These are phyloP conservation scores for Zophobas morio DNA, from an alignment of 1,140 invertebrate genomes.

Conservation along the genomic window DNA sequence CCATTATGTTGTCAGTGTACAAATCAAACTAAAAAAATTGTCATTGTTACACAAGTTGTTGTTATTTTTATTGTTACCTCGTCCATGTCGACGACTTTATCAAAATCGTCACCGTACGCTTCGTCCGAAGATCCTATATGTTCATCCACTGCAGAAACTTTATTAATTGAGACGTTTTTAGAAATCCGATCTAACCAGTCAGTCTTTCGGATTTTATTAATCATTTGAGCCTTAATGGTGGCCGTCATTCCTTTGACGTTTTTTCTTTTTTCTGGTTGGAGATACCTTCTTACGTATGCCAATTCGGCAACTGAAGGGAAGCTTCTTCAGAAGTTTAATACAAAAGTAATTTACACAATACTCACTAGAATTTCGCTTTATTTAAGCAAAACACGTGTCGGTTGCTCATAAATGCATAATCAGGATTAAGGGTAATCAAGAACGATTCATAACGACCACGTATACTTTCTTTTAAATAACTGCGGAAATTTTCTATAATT, in stretches of 20 bases:
- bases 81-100: constrained; percentile 32
- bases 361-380: constrained; percentile 31
- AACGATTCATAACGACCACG: constrained; percentile 12
- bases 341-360: background rate
- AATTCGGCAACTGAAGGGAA: constrained; percentile 52
- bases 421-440: background rate
- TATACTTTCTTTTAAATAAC: constrained; percentile 6
- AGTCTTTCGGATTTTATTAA: constrained; percentile 43
- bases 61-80: constrained; percentile 2
- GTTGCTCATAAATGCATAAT: constrained; percentile 7
- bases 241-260: constrained; percentile 53
- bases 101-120: constrained; percentile 31
- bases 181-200: constrained; percentile 55
- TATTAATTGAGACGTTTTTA: constrained; percentile 35
- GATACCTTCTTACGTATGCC: constrained; percentile 53
- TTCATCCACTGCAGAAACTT: constrained; percentile 15
- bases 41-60: background rate
- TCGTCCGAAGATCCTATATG: constrained; percentile 37
- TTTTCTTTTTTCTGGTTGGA: constrained; percentile 41
- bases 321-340: constrained; percentile 6
- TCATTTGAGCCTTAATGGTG: constrained; percentile 51
- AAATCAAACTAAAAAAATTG: constrained; percentile 45
- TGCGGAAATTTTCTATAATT: constrained; percentile 31
- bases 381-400: constrained; percentile 19
- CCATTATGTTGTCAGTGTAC: constrained; percentile 38